phyloP scores from a whole-genome alignment of 1,140 invertebrate genomes.

The Ceratina calcarata region DNA sequence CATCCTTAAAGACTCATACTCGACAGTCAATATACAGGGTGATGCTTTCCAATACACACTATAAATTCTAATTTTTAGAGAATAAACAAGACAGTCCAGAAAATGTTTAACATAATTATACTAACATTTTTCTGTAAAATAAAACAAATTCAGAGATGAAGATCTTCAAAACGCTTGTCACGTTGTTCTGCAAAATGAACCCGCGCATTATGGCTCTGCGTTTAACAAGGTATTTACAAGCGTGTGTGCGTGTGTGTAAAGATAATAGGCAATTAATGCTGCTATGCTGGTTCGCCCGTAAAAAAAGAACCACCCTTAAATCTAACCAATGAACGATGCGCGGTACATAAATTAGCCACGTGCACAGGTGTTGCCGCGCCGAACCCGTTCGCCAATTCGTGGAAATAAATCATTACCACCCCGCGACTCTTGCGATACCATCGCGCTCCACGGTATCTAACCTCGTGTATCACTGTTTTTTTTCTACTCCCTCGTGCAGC shows the following conservation, averaged over 20 bases:
- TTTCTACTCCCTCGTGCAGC: neutral
- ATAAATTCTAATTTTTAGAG: no score
- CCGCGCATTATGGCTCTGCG: no score
- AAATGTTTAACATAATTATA: neutral
- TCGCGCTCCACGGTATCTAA: constrained; percentile 25
- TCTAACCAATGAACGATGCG: constrained; percentile 24
- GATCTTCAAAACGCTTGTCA: no score
- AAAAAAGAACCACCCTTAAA: neutral
- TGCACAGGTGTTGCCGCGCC: constrained; percentile 38
- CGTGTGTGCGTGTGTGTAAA: no score
- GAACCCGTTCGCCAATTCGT: constrained; percentile 41
- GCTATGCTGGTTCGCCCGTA: no score
- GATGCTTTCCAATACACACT: no score
- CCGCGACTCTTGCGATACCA: neutral
- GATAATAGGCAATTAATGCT: no score
- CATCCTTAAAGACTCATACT: neutral
- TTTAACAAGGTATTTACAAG: no score
- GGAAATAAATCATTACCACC: constrained; percentile 43
- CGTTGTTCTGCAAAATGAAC: no score
- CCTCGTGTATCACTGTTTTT: constrained; percentile 37
- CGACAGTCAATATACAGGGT: neutral
- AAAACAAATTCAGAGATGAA: no score
- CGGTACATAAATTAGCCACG: constrained; percentile 37
- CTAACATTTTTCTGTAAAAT: no score
- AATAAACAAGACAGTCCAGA: neutral